Percentiles rank a stretch among this genome's conserved stretches.
phyloP scores from a whole-genome alignment of 2,113 vertebrate genomes.

The Alethe castanea region DNA sequence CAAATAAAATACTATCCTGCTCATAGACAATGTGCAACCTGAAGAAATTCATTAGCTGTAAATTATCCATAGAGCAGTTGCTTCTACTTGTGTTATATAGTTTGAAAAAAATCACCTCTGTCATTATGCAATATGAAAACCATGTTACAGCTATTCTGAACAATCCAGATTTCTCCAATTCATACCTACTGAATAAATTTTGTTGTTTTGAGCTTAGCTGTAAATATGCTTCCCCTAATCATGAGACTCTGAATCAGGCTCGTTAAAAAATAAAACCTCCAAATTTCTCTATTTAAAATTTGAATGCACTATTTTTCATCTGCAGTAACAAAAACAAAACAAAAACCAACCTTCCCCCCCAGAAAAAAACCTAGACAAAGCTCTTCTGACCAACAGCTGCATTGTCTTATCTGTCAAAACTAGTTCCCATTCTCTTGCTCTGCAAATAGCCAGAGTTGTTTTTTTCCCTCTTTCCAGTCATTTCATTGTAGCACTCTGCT shows the following conservation, averaged over 20 bases:
- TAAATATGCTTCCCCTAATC: slow-evolving; percentile 29
- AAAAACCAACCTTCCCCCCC: neutral
- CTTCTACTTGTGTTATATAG: neutral
- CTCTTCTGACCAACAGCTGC: neutral
- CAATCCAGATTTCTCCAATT: neutral
- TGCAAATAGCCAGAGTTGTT: neutral
- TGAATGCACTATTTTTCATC: neutral
- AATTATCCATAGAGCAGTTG: neutral
- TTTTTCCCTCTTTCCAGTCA: neutral
- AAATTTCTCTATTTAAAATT: neutral
- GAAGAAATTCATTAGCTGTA: neutral
- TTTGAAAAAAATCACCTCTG: neutral
- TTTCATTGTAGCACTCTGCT: neutral
- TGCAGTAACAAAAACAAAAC: neutral
- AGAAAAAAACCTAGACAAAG: neutral
- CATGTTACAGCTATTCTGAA: neutral
- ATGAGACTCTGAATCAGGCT: neutral
- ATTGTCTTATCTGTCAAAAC: slow-evolving; percentile 28
- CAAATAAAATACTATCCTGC: neutral
- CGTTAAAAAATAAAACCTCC: neutral
- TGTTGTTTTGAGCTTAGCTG: neutral
- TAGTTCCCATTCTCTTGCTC: neutral
- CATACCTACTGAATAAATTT: neutral
- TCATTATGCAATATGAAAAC: neutral
- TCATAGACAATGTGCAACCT: neutral